A percentile compares a stretch with the other conserved stretches of the same genome.
Evolutionary conservation across 2,888 invertebrate genomes (phyloP).

Genomic region (Drosophila prolongata): DNA sequence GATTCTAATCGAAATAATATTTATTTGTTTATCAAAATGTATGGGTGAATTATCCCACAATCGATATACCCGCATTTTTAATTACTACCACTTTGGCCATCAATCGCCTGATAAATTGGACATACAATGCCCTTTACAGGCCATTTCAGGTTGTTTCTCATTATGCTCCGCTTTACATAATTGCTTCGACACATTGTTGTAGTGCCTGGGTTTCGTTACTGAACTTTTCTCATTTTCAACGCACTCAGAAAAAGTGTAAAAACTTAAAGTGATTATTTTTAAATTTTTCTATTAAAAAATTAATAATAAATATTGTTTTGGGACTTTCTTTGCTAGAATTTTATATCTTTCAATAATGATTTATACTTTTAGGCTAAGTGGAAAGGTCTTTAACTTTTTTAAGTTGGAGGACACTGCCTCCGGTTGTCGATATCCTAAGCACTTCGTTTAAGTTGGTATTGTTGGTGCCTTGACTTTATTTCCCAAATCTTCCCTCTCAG

Average conservation of each 20-base stretch:
- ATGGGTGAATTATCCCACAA: background rate
- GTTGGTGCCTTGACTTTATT: background rate
- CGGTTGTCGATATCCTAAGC: too few relatives aligned
- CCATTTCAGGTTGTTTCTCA: conserved; percentile 47
- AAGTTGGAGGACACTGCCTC: too few relatives aligned
- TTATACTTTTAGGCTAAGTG: too few relatives aligned
- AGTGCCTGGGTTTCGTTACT: background rate
- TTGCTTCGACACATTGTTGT: conserved; percentile 37
- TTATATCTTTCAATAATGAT: too few relatives aligned
- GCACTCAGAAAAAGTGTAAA: background rate
- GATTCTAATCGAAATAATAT: too few relatives aligned
- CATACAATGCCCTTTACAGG: conserved; percentile 43
- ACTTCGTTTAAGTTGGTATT: too few relatives aligned
- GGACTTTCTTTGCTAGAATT: too few relatives aligned
- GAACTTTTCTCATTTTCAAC: background rate
- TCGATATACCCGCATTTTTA: conserved; percentile 6
- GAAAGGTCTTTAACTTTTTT: too few relatives aligned
- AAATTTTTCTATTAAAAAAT: too few relatives aligned
- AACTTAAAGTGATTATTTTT: too few relatives aligned
- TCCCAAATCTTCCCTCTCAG: background rate
- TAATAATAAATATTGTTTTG: too few relatives aligned
- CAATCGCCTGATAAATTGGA: conserved; percentile 34
- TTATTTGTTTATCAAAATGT: background rate
- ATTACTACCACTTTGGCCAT: background rate
- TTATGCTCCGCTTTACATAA: conserved; percentile 64